Conservation (phyloP, 1,140 invertebrate species). For the Melipona quadrifasciata region DNA sequence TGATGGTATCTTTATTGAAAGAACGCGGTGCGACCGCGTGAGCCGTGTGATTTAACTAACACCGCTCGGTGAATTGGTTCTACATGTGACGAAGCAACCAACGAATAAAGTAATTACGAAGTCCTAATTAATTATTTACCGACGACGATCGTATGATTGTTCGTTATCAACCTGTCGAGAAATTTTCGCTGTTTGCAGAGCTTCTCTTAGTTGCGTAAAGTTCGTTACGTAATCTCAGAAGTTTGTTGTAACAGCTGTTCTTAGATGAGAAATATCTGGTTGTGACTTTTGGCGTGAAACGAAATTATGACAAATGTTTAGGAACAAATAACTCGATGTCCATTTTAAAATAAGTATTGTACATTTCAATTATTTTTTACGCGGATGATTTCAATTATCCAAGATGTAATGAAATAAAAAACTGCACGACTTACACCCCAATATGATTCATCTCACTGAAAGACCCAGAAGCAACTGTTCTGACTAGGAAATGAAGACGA, state of each 20-base stretch:
- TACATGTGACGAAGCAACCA: constrained; percentile 15
- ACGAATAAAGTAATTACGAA: constrained; percentile 3
- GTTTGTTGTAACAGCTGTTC: background rate
- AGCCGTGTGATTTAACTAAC: constrained; percentile 34
- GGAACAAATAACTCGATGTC: background rate
- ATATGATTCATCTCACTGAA: no score
- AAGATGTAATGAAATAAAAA: background rate
- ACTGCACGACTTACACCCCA: no score
- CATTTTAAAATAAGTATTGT: background rate
- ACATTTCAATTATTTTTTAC: background rate
- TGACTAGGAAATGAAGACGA: no score
- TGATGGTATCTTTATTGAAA: constrained; percentile 26
- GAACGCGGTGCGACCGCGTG: background rate
- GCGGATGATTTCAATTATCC: background rate
- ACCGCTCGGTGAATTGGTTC: constrained; percentile 33
- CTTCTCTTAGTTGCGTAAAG: background rate
- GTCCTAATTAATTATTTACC: constrained; percentile 31
- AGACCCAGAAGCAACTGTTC: no score
- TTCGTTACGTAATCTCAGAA: background rate
- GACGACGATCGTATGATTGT: background rate
- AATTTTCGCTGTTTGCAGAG: background rate
- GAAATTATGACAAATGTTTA: background rate
- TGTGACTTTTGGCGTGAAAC: background rate
- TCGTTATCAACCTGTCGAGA: no score
- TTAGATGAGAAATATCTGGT: background rate